Conservation (phyloP, 2,797 vertebrate genomes). For the Spheniscus humboldti region DNA sequence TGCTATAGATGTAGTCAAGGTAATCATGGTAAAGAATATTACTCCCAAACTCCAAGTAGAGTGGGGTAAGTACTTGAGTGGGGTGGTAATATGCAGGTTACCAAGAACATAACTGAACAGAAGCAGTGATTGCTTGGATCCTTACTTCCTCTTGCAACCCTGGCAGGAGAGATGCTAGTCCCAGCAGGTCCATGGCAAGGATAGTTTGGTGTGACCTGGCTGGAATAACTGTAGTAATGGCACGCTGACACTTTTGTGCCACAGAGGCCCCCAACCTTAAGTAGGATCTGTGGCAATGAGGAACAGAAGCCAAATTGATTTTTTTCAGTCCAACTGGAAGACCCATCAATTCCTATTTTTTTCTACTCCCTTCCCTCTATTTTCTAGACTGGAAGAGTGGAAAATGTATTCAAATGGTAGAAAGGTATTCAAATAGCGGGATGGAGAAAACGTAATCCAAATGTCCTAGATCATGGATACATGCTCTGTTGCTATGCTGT, state of each 20-base stretch:
- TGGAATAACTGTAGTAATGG: not conserved
- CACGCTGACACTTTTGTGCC: not conserved
- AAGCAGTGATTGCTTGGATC: not conserved
- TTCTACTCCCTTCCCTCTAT: not conserved
- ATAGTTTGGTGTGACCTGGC: not conserved
- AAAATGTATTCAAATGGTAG: not conserved
- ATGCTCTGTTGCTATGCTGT: not conserved
- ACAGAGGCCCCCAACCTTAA: not conserved
- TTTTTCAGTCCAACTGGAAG: not conserved
- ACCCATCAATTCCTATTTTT: not conserved
- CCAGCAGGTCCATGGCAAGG: not conserved
- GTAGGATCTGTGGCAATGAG: not conserved
- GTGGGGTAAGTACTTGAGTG: not conserved
- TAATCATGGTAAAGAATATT: not conserved
- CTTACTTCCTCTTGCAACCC: not conserved
- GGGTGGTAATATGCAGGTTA: not conserved
- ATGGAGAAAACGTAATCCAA: not conserved
- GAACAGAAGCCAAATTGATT: not conserved
- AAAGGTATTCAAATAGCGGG: not conserved
- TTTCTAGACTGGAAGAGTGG: not conserved
- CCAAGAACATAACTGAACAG: not conserved
- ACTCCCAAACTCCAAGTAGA: not conserved
- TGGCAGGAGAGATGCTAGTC: not conserved
- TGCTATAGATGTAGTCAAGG: not conserved
- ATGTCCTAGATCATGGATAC: not conserved